These are phyloP conservation scores for Columba livia DNA, from an alignment of 2,113 vertebrate genomes.

Conservation along the genomic window DNA sequence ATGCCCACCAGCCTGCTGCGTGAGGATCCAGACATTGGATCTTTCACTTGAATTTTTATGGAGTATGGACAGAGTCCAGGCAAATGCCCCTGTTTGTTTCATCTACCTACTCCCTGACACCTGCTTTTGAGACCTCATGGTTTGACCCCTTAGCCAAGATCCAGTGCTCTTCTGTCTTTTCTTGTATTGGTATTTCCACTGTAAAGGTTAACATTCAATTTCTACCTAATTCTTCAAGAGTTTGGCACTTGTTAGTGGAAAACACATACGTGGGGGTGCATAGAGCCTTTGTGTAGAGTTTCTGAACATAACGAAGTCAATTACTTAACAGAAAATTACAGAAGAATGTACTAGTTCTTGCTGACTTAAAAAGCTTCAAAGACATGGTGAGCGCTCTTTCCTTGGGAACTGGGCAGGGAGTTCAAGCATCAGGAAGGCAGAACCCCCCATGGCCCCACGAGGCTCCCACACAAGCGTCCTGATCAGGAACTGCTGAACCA, in stretches of 20 bases:
- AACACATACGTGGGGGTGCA: not conserved
- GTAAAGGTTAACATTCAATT: not conserved
- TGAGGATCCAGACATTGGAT: not conserved
- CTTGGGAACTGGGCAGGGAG: not conserved
- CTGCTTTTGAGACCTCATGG: not conserved
- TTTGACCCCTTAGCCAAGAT: not conserved
- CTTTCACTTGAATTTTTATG: not conserved
- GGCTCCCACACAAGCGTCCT: not conserved
- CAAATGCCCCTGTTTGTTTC: not conserved
- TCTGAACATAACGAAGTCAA: not conserved
- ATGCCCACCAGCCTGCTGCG: not conserved
- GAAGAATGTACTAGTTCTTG: not conserved
- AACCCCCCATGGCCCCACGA: not conserved
- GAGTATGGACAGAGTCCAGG: not conserved
- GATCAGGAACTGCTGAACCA: not conserved
- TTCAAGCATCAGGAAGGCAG: not conserved
- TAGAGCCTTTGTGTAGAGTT: not conserved
- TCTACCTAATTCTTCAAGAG: not conserved
- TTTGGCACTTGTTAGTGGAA: not conserved
- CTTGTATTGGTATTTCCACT: not conserved
- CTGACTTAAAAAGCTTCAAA: not conserved
- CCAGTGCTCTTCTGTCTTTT: not conserved
- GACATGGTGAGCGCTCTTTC: not conserved
- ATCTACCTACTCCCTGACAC: not conserved
- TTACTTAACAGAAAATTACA: not conserved